These are phyloP conservation scores for Lasioglossum lativentre DNA, from an alignment of 2,888 invertebrate genomes.

Conservation along the genomic window DNA sequence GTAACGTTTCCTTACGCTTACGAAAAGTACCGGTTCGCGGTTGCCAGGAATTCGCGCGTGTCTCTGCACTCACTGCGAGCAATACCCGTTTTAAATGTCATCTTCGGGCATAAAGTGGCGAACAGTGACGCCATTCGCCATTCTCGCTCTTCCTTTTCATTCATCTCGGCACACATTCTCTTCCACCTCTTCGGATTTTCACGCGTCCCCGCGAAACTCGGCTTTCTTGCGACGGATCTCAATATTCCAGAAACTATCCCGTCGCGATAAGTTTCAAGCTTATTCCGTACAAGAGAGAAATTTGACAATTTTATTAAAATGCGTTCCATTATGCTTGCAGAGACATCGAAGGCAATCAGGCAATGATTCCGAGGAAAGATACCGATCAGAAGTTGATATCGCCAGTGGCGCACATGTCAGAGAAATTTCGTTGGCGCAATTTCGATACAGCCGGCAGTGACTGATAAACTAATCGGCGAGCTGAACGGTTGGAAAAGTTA, in stretches of 20 bases:
- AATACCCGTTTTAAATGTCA: constrained; percentile 1
- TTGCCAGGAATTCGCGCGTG: background rate
- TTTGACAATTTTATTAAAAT: background rate
- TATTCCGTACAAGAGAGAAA: background rate
- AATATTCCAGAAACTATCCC: too few relatives aligned
- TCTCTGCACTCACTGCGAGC: background rate
- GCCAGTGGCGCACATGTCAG: background rate
- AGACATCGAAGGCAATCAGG: background rate
- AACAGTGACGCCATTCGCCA: constrained; percentile 21
- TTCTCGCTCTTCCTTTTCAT: constrained; percentile 28
- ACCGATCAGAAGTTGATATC: constrained; percentile 1
- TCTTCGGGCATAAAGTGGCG: background rate
- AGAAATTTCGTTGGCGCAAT: constrained; percentile 28
- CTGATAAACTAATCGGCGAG: constrained; percentile 33
- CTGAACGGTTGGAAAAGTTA: constrained; percentile 29
- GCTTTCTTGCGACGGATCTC: background rate
- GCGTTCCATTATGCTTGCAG: background rate
- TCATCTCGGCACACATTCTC: constrained; percentile 23
- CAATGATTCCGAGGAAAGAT: background rate
- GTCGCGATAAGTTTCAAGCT: background rate
- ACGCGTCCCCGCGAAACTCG: background rate
- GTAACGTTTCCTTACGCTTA: background rate
- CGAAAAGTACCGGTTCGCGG: constrained; percentile 1
- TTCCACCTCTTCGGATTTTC: background rate
- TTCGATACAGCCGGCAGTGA: background rate